Conservation (phyloP, 2,113 vertebrate species). For the Podilymbus podiceps region DNA sequence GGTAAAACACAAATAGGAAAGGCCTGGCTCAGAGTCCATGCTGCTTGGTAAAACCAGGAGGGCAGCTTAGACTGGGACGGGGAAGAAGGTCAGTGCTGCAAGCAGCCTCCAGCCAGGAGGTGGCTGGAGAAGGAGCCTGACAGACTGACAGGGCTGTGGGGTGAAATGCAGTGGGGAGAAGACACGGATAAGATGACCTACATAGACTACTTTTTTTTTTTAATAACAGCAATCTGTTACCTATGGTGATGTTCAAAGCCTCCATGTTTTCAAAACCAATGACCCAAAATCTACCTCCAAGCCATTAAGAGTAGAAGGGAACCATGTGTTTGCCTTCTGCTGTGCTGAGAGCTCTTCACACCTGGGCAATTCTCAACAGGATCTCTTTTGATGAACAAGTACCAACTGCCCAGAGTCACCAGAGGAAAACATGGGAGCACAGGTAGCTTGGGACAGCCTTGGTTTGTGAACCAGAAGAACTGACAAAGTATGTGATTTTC, state of each 20-base stretch:
- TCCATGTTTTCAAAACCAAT: not conserved
- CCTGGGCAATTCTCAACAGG: not conserved
- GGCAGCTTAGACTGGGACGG: not conserved
- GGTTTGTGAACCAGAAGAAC: not conserved
- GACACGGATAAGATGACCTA: not conserved
- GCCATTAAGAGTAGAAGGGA: not conserved
- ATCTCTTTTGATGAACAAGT: not conserved
- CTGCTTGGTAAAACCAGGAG: not conserved
- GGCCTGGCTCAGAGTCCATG: not conserved
- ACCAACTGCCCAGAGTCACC: not conserved
- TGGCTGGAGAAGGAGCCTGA: not conserved
- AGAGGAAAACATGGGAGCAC: not conserved
- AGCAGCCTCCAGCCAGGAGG: not conserved
- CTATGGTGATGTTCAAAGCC: not conserved
- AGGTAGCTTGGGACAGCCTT: not conserved
- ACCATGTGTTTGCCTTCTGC: rapidly evolving
- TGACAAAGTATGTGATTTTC: not conserved
- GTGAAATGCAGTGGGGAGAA: not conserved
- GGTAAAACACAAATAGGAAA: not conserved
- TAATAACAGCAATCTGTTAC: not conserved
- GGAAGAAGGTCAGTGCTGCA: not conserved
- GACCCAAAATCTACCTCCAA: not conserved
- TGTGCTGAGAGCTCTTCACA: not conserved
- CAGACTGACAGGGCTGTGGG: rapidly evolving
- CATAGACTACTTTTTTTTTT: not conserved